A percentile compares a stretch with the other conserved stretches of the same genome.
phyloP scores from a whole-genome alignment of 2,113 vertebrate species.

The Nannobrachium achirus region DNA sequence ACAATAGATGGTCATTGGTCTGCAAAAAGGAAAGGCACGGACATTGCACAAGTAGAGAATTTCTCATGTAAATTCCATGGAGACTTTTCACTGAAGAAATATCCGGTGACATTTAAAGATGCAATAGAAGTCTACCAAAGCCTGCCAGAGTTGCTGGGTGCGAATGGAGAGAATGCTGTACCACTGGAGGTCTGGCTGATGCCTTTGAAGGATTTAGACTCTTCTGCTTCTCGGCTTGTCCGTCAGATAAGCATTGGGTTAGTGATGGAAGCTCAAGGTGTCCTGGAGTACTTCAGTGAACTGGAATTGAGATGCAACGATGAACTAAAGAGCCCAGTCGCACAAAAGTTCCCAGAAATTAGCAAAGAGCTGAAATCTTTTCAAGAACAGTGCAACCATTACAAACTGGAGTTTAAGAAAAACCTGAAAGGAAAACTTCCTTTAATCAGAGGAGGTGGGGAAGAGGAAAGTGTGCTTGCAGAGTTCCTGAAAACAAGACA shows the following conservation, averaged over 20 bases:
- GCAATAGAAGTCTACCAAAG: slow-evolving; percentile 25
- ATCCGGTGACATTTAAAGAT: slow-evolving; percentile 10
- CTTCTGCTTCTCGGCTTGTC: slow-evolving; percentile 1
- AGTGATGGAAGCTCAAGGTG: background rate
- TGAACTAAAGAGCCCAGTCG: background rate
- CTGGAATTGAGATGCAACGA: slow-evolving; percentile 62
- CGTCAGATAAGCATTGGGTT: slow-evolving; percentile 3
- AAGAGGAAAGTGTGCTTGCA: slow-evolving; percentile 19
- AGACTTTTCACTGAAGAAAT: slow-evolving; percentile 6
- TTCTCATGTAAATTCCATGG: slow-evolving; percentile 35
- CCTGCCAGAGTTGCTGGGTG: slow-evolving; percentile 32
- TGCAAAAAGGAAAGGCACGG: slow-evolving; percentile 11
- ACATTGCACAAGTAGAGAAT: slow-evolving; percentile 14
- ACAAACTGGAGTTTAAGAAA: slow-evolving; percentile 1
- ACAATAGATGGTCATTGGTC: background rate
- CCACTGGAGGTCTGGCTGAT: slow-evolving; percentile 25
- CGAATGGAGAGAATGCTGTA: slow-evolving; percentile 14
- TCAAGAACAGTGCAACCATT: background rate
- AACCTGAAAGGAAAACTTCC: slow-evolving; percentile 12
- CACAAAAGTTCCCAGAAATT: slow-evolving; percentile 34
- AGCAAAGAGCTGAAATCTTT: slow-evolving; percentile 16
- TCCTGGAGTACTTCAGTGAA: slow-evolving; percentile 48
- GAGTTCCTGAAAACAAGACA: slow-evolving; percentile 1
- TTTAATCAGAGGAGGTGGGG: slow-evolving; percentile 32
- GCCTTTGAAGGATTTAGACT: slow-evolving; percentile 6